Evolutionary conservation across 2,113 vertebrate genomes (phyloP).

Genomic region (Pangasianodon gigas): DNA sequence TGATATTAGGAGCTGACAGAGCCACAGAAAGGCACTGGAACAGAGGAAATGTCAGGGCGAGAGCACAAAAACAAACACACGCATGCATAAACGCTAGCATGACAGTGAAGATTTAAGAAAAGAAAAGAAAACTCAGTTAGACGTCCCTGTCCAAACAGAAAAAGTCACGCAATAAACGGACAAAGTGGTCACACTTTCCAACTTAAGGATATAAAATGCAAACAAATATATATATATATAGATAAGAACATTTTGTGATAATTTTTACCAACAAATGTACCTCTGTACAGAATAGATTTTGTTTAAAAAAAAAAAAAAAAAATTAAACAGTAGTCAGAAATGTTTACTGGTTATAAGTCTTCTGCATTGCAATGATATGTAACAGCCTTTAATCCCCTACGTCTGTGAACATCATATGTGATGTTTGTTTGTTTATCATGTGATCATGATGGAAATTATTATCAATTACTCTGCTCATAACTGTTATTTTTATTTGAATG

Average conservation of each 20-base stretch:
- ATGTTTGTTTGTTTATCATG: not conserved
- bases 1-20: constrained; percentile 46
- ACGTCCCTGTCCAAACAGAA: constrained; percentile 9
- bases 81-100: constrained; percentile 15
- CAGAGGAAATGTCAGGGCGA: constrained; percentile 48
- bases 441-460: not conserved
- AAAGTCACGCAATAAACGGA: constrained; percentile 5
- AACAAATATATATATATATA: too few species aligned
- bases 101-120: constrained; percentile 4
- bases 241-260: not conserved
- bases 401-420: not conserved
- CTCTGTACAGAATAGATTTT: not conserved
- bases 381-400: not conserved
- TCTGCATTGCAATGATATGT: not conserved
- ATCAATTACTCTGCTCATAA: not conserved
- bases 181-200: not conserved
- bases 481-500: not conserved
- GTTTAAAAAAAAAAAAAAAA: not conserved
- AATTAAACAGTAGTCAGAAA: not conserved
- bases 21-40: constrained; percentile 43
- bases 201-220: not conserved
- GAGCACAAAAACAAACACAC: constrained; percentile 24
- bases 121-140: not conserved
- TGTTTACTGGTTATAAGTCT: not conserved
- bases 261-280: not conserved